Evolutionary conservation across 2,113 vertebrate genomes (phyloP).

Genomic region (Solea senegalensis): DNA sequence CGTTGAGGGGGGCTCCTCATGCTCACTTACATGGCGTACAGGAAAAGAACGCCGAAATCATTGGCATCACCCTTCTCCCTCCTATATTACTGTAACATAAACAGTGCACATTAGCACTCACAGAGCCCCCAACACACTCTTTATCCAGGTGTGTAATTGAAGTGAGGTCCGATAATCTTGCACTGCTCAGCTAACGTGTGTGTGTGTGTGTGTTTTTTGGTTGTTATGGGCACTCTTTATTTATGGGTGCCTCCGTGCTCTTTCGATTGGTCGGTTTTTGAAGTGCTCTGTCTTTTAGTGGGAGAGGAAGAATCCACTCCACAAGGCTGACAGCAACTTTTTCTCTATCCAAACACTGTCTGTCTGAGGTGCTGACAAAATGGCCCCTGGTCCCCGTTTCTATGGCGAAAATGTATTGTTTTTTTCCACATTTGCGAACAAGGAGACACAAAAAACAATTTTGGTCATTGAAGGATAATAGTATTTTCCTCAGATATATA

Average conservation of each 20-base stretch:
- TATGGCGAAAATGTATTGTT: slow-evolving; percentile 26
- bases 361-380: slow-evolving; percentile 49
- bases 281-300: slow-evolving; percentile 47
- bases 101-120: too few species aligned
- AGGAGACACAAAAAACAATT: too few species aligned
- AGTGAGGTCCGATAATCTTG: too few species aligned
- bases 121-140: too few species aligned
- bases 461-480: too few species aligned
- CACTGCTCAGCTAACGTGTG: too few species aligned
- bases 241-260: slow-evolving; percentile 27
- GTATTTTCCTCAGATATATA: too few species aligned
- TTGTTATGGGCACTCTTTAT: not conserved
- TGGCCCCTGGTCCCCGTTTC: not conserved
- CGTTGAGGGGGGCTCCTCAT: not conserved
- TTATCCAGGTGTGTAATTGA: too few species aligned
- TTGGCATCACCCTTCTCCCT: not conserved
- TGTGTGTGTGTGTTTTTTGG: too few species aligned
- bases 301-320: slow-evolving; percentile 74
- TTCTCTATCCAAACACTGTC: slow-evolving; percentile 65
- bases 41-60: too few species aligned
- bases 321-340: slow-evolving; percentile 54
- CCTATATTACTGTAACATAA: too few species aligned
- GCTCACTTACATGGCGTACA: not conserved
- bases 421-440: slow-evolving; percentile 7
- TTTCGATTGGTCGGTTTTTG: slow-evolving; percentile 65